Evolutionary conservation across 2,888 invertebrate genomes (phyloP).

Genomic region (Cosmia trapezina): DNA sequence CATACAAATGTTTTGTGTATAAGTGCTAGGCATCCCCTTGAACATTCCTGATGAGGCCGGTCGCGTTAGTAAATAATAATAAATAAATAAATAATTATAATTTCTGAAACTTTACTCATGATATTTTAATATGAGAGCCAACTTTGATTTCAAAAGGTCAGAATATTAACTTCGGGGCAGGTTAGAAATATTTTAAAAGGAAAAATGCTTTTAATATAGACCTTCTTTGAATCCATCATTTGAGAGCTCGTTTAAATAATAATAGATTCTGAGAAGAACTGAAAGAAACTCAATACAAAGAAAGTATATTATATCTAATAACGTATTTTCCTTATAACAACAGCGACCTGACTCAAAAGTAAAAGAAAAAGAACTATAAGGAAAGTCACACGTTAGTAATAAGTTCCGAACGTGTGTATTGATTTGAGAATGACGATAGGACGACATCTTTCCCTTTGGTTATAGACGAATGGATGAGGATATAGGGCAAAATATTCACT

Average conservation of each 20-base stretch:
- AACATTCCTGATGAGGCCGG: too few relatives aligned
- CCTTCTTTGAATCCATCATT: neutral
- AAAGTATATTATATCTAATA: slow-evolving; percentile 3
- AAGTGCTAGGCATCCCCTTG: too few relatives aligned
- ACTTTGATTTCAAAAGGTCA: slow-evolving; percentile 1
- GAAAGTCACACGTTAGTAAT: slow-evolving; percentile 46
- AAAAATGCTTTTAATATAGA: neutral
- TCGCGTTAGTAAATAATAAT: too few relatives aligned
- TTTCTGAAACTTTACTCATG: neutral
- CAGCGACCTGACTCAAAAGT: slow-evolving; percentile 13
- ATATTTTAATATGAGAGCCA: too few relatives aligned
- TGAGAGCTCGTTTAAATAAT: neutral
- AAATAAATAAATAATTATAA: neutral
- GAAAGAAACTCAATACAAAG: neutral
- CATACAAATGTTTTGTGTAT: too few relatives aligned
- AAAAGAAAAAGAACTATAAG: slow-evolving; percentile 21
- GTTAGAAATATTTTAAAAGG: slow-evolving; percentile 1
- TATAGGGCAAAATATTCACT: slow-evolving; percentile 24
- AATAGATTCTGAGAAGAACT: slow-evolving; percentile 12
- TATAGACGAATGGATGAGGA: slow-evolving; percentile 13
- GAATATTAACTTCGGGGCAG: neutral
- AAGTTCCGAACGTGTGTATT: slow-evolving; percentile 40
- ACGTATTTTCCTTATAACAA: slow-evolving; percentile 14
- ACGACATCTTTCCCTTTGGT: slow-evolving; percentile 7
- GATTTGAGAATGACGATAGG: slow-evolving; percentile 31